Percentiles rank a stretch among this genome's conserved stretches.
phyloP scores from a whole-genome alignment of 2,113 vertebrate genomes.

The Poeciliopsis occidentalis region DNA sequence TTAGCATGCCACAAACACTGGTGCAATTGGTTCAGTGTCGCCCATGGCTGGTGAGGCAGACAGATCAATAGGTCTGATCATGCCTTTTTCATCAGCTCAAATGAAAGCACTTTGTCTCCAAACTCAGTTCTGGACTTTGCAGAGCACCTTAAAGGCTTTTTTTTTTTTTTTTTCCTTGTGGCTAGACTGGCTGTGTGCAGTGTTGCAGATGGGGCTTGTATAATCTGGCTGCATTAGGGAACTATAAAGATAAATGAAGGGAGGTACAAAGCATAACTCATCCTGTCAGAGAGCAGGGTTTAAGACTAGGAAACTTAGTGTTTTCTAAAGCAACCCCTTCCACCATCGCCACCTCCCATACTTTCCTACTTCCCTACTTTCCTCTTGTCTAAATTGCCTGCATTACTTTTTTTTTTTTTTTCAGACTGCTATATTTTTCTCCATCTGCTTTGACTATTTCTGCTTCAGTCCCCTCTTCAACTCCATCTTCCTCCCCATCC shows the following conservation, averaged over 20 bases:
- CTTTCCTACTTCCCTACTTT: constrained; percentile 60
- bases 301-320: constrained; percentile 75
- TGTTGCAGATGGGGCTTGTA: constrained; percentile 69
- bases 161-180: constrained; percentile 23
- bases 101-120: constrained; percentile 82
- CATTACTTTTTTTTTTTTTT: neutral
- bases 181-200: constrained; percentile 60
- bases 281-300: constrained; percentile 76
- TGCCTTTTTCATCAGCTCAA: constrained; percentile 78
- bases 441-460: constrained; percentile 52
- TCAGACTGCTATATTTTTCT: constrained; percentile 49
- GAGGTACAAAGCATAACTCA: constrained; percentile 76
- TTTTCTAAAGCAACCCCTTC: constrained; percentile 70
- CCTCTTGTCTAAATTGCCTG: constrained; percentile 36
- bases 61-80: constrained; percentile 81
- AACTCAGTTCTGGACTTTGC: constrained; percentile 57
- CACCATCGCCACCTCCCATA: constrained; percentile 33
- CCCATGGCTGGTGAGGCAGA: constrained; percentile 66
- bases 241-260: constrained; percentile 82
- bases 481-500: constrained; percentile 1
- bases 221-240: constrained; percentile 81
- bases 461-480: constrained; percentile 2
- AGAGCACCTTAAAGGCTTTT: constrained; percentile 68
- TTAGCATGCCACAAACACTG: constrained; percentile 75
- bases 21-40: constrained; percentile 74